Base-by-base conservation (phyloP, 2,797 vertebrate species). In the Tapera naevia region DNA sequence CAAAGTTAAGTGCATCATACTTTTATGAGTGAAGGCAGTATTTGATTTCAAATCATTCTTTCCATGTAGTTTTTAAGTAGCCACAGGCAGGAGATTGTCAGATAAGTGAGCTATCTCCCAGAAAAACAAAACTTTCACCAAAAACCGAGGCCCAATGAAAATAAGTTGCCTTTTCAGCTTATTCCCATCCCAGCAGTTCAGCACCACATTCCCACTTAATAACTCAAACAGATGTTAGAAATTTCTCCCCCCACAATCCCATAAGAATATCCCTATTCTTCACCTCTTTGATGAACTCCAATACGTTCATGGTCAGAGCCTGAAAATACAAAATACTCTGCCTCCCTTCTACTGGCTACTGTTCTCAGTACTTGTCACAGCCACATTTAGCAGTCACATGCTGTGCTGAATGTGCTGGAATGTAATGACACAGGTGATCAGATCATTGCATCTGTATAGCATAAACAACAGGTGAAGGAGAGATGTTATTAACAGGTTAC, bases 361-460 rank as follows among this genome's bases (percentile, higher is more conserved):
- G 76, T 28, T 91, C 73, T 88, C 76, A 85, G 45, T 74, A 84
- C 83, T 93, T 80, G 67, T 76, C 76, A 93, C 60, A 86, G 72
- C 24, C 86, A 86, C 69, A 86, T 73, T 85, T 46, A 94, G 58
- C 69, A 89, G 83, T 61, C 89, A 84, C 70, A 67, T 57, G 65
- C 71, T 87, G 82, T 86, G 73, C 87, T 81, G 81, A 92, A 80
- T 74, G 79, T 88, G 81, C 87, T 91, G 66, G 92, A 83, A 87
- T 53, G 88, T 19, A 91, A n/a, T 41, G 37, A 89, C 48, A 93
- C 6, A 66, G 60, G 62, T 70, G 76, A 82, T 84, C 80, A 89
- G 82, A 89, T 60, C 85, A 80, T 24, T 93, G 76, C 88, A 94
- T 61, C 94, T 91, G 76, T 35, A 76, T 3, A 84, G 81, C 81